phyloP scores from a whole-genome alignment of 2,797 vertebrate species.

The Phylloscopus collybita region DNA sequence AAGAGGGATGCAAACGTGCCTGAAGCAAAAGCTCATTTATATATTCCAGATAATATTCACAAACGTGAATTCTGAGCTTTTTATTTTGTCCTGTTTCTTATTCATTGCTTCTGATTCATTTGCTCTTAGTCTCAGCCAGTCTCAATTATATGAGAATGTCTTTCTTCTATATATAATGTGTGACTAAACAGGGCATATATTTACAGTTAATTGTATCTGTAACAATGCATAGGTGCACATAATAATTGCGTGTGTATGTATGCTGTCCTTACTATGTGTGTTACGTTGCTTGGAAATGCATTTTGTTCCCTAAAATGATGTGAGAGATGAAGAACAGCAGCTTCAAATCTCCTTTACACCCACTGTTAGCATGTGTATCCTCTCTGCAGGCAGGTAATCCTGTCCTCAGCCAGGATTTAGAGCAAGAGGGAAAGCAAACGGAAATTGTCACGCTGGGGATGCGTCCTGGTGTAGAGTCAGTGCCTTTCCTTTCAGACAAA shows the following conservation, averaged over 20 bases:
- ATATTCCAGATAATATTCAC: neutral
- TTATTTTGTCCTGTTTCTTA: neutral
- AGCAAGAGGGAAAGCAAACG: neutral
- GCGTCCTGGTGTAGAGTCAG: neutral
- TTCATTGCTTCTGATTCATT: neutral
- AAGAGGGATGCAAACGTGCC: neutral
- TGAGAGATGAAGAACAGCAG: neutral
- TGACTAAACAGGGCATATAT: neutral
- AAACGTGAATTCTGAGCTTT: neutral
- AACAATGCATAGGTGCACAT: neutral
- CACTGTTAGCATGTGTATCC: neutral
- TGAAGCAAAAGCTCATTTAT: slow-evolving; percentile 24
- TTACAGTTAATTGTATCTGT: neutral
- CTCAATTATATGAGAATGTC: neutral
- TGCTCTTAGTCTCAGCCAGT: neutral
- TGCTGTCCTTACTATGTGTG: neutral
- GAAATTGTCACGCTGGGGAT: neutral
- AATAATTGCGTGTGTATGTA: neutral
- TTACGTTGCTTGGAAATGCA: neutral
- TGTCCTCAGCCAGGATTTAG: neutral
- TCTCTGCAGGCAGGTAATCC: neutral
- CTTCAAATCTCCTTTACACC: neutral
- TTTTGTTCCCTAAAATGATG: neutral
- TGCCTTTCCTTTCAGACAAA: neutral
- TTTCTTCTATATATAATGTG: neutral